These are phyloP conservation scores for Alcedo atthis DNA, from an alignment of 2,797 vertebrate genomes.

Conservation along the genomic window DNA sequence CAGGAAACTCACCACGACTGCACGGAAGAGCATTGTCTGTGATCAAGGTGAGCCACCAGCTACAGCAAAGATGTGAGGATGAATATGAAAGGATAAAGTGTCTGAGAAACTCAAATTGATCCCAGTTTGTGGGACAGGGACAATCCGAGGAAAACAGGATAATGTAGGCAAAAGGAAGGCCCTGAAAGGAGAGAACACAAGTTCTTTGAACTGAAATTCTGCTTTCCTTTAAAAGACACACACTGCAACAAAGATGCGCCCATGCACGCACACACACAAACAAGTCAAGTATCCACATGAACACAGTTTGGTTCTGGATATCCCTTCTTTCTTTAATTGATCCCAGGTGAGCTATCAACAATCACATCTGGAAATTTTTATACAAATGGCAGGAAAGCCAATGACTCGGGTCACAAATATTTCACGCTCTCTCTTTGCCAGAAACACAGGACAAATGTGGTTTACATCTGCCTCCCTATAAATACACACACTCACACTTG, in stretches of 20 bases:
- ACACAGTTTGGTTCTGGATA: constrained; percentile 52
- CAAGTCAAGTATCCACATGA: constrained; percentile 50
- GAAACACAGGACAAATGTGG: constrained; percentile 73
- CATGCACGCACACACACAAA: background rate
- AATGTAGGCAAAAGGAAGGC: constrained; percentile 1
- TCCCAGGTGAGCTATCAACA: constrained; percentile 73
- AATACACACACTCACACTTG: constrained; percentile 41
- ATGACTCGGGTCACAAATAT: constrained; percentile 75
- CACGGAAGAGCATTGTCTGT: background rate
- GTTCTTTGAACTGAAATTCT: constrained; percentile 45
- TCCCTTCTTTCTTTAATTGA: constrained; percentile 65
- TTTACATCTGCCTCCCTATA: constrained; percentile 72
- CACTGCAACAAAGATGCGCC: constrained; percentile 18
- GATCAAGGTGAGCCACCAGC: background rate
- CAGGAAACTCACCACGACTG: background rate
- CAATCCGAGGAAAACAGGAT: background rate
- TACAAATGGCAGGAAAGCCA: constrained; percentile 71
- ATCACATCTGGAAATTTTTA: constrained; percentile 75
- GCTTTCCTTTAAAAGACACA: constrained; percentile 40
- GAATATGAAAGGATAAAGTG: background rate
- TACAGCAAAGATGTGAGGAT: background rate
- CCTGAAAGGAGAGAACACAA: background rate
- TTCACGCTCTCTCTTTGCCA: constrained; percentile 74
- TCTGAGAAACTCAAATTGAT: background rate
- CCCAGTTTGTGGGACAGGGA: background rate